Percentiles rank a stretch among this genome's conserved stretches.
Conservation (phyloP, 1,140 invertebrate genomes). For the Zeugodacus cucurbitae region DNA sequence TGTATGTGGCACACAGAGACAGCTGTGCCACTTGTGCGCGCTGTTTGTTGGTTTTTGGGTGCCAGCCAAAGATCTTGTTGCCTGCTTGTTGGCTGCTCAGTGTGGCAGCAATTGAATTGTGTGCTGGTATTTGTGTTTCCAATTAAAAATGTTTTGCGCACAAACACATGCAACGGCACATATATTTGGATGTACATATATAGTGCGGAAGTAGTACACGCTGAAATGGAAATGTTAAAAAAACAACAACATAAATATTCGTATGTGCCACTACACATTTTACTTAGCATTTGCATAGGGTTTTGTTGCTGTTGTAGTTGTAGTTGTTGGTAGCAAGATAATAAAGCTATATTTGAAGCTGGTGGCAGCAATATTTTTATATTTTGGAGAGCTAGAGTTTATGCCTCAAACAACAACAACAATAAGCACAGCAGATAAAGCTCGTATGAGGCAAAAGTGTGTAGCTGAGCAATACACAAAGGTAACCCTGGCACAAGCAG, state of each 20-base stretch:
- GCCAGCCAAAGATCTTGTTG: not conserved
- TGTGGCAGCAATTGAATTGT: slow-evolving; percentile 6
- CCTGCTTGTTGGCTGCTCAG: not conserved
- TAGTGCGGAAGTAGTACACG: not conserved
- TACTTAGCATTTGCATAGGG: not conserved
- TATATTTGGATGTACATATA: no score
- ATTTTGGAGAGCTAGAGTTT: no score
- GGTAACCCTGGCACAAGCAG: no score
- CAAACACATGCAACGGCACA: not conserved
- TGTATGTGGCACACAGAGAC: not conserved
- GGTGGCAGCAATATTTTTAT: no score
- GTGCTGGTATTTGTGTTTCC: slow-evolving; percentile 14
- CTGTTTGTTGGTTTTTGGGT: not conserved
- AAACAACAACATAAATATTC: not conserved
- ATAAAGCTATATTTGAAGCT: no score
- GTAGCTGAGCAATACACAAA: no score
- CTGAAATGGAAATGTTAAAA: no score
- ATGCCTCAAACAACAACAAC: no score
- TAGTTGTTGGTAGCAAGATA: no score
- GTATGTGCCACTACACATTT: not conserved
- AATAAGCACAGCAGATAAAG: no score
- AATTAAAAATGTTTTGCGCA: not conserved
- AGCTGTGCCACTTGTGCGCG: no score
- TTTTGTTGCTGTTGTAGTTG: not conserved
- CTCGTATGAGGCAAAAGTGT: no score